A percentile compares a stretch with the other conserved stretches of the same genome.
phyloP scores from a whole-genome alignment of 2,113 vertebrate genomes.

The Pelecanus crispus region DNA sequence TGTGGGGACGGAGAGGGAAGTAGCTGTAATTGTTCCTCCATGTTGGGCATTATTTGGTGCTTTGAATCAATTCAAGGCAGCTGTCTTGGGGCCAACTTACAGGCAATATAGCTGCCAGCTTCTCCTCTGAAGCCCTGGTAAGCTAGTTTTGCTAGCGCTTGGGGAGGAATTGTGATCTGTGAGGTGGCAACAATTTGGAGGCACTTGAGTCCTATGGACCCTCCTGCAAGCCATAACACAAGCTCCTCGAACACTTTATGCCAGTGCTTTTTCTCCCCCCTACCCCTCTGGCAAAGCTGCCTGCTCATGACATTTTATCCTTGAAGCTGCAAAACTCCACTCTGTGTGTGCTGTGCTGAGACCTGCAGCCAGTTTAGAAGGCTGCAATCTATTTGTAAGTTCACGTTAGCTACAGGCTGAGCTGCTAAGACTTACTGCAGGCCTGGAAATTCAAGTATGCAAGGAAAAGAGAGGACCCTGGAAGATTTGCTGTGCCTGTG shows the following conservation, averaged over 20 bases:
- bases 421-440: not conserved
- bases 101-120: not conserved
- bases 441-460: not conserved
- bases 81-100: rapidly evolving
- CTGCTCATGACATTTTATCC: not conserved
- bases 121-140: not conserved
- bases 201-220: not conserved
- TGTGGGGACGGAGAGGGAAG: not conserved
- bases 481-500: not conserved
- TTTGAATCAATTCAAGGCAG: not conserved
- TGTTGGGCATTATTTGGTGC: not conserved
- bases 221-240: not conserved
- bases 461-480: not conserved
- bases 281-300: not conserved
- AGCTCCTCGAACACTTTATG: not conserved
- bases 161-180: rapidly evolving
- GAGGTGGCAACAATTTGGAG: not conserved
- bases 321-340: not conserved
- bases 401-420: not conserved
- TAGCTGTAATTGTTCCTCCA: not conserved
- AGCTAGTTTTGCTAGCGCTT: not conserved
- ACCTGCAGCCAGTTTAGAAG: not conserved
- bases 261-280: not conserved
- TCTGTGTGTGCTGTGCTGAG: rapidly evolving
- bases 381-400: not conserved